Base-by-base conservation (phyloP, 2,113 vertebrate genomes). In the Odontesthes bonariensis region DNA sequence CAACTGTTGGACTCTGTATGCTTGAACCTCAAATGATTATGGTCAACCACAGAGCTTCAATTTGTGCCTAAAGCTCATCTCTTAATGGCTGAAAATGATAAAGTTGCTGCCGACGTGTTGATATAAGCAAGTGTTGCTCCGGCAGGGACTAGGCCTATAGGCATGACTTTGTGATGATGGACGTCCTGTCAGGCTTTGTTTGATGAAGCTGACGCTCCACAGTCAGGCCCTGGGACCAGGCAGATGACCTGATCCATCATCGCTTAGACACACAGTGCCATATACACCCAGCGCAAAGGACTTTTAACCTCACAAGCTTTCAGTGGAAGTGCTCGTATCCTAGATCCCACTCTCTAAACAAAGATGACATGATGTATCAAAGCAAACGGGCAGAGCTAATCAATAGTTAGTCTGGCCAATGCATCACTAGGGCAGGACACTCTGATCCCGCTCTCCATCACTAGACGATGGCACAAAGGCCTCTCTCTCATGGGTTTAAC, bases 291-390 rank as follows among this genome's bases (percentile, higher is more conserved):
- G 66, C 55, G 77, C 65, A 40, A 51, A 7, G 23, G 17, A 76
- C 81, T 86, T 82, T 91, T 85, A n/a, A 86, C 81, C 88, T 81
- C 78, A 75, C 71, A 60, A 79, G 68, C 77, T 66, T 90, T 90
- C 86, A 77, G 51, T 84, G 82, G 79, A 88, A 88, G 86, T 66
- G 83, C 75, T 73, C 23, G 73, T 44, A 67, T 90, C 88, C 85
- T 72, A 63, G 63, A 81, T 82, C 72, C 76, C 31, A 40, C 80
- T 82, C 75, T 85, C 77, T 81, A 84, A 92, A 89, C 86, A 86
- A 85, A 86, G 85, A 92, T 85, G 85, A 91, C 85, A 91, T 84
- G 84, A 92, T 91, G 87, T 77, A 93, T 91, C 89, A 85, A 81
- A 69, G 73, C 88, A 69, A 73, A 73, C 61, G 46, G 82, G 59